Conservation (phyloP, 2,888 invertebrate species). For the Norana najaformis region DNA sequence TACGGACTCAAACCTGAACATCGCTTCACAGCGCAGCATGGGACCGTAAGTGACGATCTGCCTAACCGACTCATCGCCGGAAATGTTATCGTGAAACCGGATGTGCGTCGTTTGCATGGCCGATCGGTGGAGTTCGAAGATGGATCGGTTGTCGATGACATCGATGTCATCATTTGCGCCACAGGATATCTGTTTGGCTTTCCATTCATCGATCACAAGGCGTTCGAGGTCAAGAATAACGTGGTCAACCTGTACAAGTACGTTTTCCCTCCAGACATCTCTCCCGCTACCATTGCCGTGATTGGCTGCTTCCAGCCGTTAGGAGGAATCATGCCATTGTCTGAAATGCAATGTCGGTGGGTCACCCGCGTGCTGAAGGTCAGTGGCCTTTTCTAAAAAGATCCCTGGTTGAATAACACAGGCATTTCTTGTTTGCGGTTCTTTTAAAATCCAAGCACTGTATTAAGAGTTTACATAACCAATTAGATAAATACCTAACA, state of each 20-base stretch:
- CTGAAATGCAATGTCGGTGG: slow-evolving; percentile 64
- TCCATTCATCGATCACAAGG: slow-evolving; percentile 59
- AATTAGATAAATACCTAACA: too few relatives aligned
- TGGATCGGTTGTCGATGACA: slow-evolving; percentile 54
- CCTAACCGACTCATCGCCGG: slow-evolving; percentile 61
- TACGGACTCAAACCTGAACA: slow-evolving; percentile 62
- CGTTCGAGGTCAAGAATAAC: slow-evolving; percentile 51
- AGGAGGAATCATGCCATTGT: slow-evolving; percentile 64
- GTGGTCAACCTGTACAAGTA: slow-evolving; percentile 60
- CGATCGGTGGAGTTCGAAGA: slow-evolving; percentile 56
- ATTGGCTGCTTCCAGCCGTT: slow-evolving; percentile 63
- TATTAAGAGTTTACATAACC: too few relatives aligned
- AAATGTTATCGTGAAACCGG: slow-evolving; percentile 56
- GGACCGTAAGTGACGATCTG: slow-evolving; percentile 63
- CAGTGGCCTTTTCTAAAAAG: too few relatives aligned
- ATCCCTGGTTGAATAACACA: too few relatives aligned
- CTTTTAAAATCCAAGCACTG: too few relatives aligned
- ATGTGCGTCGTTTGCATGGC: slow-evolving; percentile 51
- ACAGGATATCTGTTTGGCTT: slow-evolving; percentile 63
- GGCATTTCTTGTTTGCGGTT: too few relatives aligned
- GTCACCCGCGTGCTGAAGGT: slow-evolving; percentile 60
- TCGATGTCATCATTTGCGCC: slow-evolving; percentile 59
- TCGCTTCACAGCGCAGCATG: slow-evolving; percentile 51
- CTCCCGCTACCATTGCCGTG: slow-evolving; percentile 60
- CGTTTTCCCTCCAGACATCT: slow-evolving; percentile 60